Conservation (phyloP, 2,113 vertebrate species). For the Neogobius melanostomus region DNA sequence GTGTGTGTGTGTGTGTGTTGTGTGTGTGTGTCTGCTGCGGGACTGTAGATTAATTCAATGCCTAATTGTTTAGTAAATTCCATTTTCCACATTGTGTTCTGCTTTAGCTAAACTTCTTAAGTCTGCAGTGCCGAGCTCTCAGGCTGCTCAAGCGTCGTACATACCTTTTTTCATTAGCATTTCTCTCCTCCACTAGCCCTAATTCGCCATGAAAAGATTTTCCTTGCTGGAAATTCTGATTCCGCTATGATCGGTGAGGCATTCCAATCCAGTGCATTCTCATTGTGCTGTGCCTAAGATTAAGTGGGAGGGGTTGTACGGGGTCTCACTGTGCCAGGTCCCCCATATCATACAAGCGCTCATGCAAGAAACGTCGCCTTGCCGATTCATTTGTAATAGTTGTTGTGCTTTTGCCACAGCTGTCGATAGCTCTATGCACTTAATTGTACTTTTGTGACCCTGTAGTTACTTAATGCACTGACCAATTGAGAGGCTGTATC, state of each 20-base stretch:
- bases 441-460: conserved; percentile 62
- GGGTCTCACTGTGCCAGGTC: conserved; percentile 84
- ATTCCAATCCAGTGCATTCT: conserved; percentile 98
- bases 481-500: no score
- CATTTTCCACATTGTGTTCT: conserved; percentile 98
- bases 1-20: no score
- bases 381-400: conserved; percentile 79
- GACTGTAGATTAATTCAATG: conserved; percentile 95
- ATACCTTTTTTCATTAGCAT: conserved; percentile 76
- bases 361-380: conserved; percentile 94
- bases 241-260: conserved; percentile 98
- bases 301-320: conserved; percentile 49
- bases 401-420: conserved; percentile 53
- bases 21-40: conserved; percentile 59
- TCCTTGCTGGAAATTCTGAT: conserved; percentile 99
- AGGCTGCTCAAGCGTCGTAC: conserved; percentile 88
- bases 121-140: conserved; percentile 84
- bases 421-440: conserved; percentile 27
- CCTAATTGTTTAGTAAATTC: conserved; percentile 99
- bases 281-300: conserved; percentile 95
- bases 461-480: conserved; percentile 63
- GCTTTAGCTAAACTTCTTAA: conserved; percentile 97
- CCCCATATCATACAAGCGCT: conserved; percentile 90
- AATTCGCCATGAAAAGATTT: conserved; percentile 99
- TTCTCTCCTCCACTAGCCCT: conserved; percentile 89